Percentiles rank a stretch among this genome's conserved stretches.
phyloP scores from a whole-genome alignment of 2,797 vertebrate species.

The Cyprinodon diabolis region DNA sequence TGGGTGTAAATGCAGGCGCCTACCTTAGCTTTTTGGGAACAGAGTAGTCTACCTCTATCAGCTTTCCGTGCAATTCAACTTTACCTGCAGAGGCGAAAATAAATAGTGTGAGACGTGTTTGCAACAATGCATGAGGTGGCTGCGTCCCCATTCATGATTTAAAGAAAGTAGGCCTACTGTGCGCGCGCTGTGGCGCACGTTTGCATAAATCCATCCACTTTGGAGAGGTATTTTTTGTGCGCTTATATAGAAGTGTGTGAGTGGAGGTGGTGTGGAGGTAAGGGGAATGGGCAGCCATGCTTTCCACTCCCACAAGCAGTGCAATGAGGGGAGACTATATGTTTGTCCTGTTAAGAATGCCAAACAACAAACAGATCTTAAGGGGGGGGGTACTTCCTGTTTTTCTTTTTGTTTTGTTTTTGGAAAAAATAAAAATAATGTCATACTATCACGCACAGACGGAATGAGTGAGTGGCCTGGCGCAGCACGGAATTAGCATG shows the following conservation, averaged over 20 bases:
- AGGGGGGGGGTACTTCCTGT: conserved; percentile 31
- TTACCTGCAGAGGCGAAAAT: conserved; percentile 86
- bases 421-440: too few relatives aligned
- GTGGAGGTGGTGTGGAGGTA: conserved; percentile 22
- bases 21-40: conserved; percentile 97
- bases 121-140: conserved; percentile 68
- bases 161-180: conserved; percentile 7
- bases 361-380: conserved; percentile 19
- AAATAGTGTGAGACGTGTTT: conserved; percentile 62
- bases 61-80: conserved; percentile 95
- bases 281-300: conserved; percentile 84
- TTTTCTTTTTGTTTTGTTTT: background rate
- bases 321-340: conserved; percentile 55
- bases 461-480: conserved; percentile 75
- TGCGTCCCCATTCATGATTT: conserved; percentile 66
- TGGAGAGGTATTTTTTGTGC: conserved; percentile 63
- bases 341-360: conserved; percentile 31
- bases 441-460: background rate
- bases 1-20: conserved; percentile 52
- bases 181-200: conserved; percentile 24
- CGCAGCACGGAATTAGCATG: conserved; percentile 83
- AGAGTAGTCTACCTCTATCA: conserved; percentile 96
- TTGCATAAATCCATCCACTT: conserved; percentile 38
- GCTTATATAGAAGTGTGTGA: conserved; percentile 65
- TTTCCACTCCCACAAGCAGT: conserved; percentile 84